These are phyloP conservation scores for Xyrichtys novacula DNA, from an alignment of 2,797 vertebrate genomes.

Conservation along the genomic window DNA sequence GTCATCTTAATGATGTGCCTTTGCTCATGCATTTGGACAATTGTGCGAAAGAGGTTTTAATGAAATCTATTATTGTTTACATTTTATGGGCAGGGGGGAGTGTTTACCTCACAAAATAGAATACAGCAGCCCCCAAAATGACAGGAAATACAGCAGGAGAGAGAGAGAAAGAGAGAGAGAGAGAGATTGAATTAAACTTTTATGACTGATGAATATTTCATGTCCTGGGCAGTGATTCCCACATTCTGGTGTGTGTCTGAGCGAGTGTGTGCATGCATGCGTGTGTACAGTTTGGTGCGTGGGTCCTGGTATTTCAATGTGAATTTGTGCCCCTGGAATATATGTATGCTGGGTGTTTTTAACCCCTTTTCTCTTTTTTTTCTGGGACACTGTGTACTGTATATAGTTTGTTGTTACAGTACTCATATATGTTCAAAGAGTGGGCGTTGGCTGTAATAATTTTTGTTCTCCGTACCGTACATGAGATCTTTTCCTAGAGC, in stretches of 20 bases:
- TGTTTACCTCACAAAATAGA: conserved; percentile 73
- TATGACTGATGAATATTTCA: conserved; percentile 97
- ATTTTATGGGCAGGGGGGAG: conserved; percentile 37
- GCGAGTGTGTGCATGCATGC: conserved; percentile 32
- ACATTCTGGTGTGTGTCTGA: conserved; percentile 76
- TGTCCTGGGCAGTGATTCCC: conserved; percentile 89
- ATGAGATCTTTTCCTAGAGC: background rate
- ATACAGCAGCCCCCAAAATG: conserved; percentile 66
- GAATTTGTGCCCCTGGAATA: conserved; percentile 50
- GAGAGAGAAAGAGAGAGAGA: conserved; percentile 46
- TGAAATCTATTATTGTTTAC: conserved; percentile 67
- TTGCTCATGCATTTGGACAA: conserved; percentile 58
- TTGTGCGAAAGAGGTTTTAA: conserved; percentile 58
- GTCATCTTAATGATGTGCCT: conserved; percentile 59
- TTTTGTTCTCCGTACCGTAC: background rate
- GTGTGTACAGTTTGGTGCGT: background rate
- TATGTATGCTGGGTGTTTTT: conserved; percentile 55
- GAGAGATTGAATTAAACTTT: conserved; percentile 92
- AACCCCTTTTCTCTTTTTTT: conserved; percentile 53
- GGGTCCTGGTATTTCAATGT: conserved; percentile 17
- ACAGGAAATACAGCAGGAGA: conserved; percentile 58
- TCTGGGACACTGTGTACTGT: background rate
- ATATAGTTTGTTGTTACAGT: background rate
- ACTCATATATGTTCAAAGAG: background rate
- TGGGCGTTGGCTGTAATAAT: background rate